Evolutionary conservation across 2,113 vertebrate species (phyloP).

Genomic region (Osmerus mordax): DNA sequence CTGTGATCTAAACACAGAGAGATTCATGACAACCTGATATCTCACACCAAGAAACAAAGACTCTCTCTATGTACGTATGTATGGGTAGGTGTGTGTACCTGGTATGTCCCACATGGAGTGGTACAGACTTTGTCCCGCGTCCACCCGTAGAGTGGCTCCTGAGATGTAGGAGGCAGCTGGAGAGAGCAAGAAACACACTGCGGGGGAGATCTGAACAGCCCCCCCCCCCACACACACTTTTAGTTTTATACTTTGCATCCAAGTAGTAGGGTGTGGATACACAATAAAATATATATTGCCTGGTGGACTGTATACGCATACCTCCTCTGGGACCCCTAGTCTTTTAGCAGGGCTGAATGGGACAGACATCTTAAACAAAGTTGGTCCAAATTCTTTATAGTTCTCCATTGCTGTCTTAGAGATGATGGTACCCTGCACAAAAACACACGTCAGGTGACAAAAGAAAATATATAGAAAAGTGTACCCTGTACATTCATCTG

Average conservation of each 20-base stretch:
- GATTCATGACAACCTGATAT: constrained; percentile 5
- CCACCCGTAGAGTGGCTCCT: constrained; percentile 81
- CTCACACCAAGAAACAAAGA: background rate
- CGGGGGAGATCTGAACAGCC: constrained; percentile 76
- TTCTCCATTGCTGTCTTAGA: constrained; percentile 85
- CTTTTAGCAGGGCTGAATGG: constrained; percentile 80
- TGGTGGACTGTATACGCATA: constrained; percentile 34
- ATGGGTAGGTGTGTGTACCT: constrained; percentile 60
- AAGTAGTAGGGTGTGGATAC: background rate
- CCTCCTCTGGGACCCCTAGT: constrained; percentile 85
- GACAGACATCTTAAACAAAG: constrained; percentile 66
- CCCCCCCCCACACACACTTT: background rate
- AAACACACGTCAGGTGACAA: background rate
- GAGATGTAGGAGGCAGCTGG: constrained; percentile 86
- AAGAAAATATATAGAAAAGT: background rate
- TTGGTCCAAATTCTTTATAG: constrained; percentile 76
- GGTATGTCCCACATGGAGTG: constrained; percentile 65
- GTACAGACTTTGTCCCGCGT: constrained; percentile 83
- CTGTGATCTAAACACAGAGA: constrained; percentile 73
- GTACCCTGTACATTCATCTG: background rate
- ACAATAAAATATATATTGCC: background rate
- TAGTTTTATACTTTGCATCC: background rate
- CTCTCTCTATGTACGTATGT: background rate
- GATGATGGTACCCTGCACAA: constrained; percentile 78
- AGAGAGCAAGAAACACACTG: constrained; percentile 91